A percentile compares a stretch with the other conserved stretches of the same genome.
Conservation (phyloP, 64 coral and sea anemone species). For the Stichodactyla mertensii region DNA sequence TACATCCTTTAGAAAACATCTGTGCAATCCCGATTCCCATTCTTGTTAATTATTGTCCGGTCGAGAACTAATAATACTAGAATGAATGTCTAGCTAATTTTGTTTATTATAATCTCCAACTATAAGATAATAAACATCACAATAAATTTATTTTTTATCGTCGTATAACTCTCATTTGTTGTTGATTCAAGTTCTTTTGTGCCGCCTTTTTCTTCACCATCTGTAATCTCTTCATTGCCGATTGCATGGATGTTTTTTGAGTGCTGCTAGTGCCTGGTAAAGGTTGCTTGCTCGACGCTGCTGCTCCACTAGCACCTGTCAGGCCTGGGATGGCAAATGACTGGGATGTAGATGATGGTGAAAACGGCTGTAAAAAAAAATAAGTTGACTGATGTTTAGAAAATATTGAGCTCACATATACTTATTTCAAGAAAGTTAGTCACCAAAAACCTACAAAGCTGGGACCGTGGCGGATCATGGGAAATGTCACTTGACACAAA, state of each 20-base stretch:
- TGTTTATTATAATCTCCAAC: not conserved
- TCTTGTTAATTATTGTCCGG: no score
- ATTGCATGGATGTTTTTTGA: slow-evolving; percentile 81
- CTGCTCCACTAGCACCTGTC: slow-evolving; percentile 18
- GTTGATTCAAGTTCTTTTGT: slow-evolving; percentile 76
- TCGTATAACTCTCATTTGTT: slow-evolving; percentile 78
- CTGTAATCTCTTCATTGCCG: slow-evolving; percentile 69
- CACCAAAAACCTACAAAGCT: no score
- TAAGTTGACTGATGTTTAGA: not conserved
- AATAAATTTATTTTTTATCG: slow-evolving; percentile 28
- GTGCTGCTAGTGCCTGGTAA: slow-evolving; percentile 31
- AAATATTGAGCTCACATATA: not conserved
- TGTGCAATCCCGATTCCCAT: no score
- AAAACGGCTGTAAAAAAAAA: slow-evolving; percentile 14
- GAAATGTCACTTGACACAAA: no score
- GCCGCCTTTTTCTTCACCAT: slow-evolving; percentile 95
- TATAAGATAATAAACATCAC: not conserved
- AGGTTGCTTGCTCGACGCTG: slow-evolving; percentile 31
- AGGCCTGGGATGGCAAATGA: slow-evolving; percentile 87
- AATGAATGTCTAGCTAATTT: not conserved
- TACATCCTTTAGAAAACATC: no score
- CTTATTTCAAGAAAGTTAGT: no score
- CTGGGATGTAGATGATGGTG: slow-evolving; percentile 46
- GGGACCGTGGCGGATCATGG: no score
- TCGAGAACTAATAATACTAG: not conserved